Conservation (phyloP, 2,797 vertebrate genomes). For the Lagorchestes hirsutus region DNA sequence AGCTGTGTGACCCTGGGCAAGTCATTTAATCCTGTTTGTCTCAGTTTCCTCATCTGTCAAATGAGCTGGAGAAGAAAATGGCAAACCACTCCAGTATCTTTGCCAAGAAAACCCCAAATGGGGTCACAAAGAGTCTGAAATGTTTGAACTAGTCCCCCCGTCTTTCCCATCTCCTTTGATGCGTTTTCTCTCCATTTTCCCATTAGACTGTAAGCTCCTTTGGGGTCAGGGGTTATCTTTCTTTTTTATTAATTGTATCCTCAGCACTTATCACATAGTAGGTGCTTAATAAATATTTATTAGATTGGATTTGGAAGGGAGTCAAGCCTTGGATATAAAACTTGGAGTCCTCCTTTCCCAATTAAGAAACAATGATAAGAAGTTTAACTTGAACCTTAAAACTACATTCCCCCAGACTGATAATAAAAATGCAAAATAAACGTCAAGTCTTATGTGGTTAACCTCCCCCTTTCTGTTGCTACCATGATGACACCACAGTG, state of each 20-base stretch:
- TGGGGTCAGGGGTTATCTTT: neutral
- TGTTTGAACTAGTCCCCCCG: neutral
- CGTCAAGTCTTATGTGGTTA: neutral
- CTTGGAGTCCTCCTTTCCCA: neutral
- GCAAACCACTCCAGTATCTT: neutral
- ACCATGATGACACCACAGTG: neutral
- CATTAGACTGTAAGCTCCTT: neutral
- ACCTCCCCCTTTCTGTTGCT: neutral
- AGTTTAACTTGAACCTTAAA: neutral
- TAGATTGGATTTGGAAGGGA: neutral
- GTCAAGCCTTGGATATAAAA: neutral
- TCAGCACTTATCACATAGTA: neutral
- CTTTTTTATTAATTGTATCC: neutral
- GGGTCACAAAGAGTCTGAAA: neutral
- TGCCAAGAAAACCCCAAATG: neutral
- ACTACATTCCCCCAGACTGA: neutral
- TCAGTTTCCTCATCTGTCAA: neutral
- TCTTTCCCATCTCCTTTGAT: neutral
- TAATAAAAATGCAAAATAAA: neutral
- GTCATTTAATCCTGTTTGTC: neutral
- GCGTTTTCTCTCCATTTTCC: neutral
- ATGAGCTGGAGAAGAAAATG: neutral
- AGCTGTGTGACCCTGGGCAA: neutral
- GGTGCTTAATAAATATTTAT: neutral
- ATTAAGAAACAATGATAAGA: neutral